Conservation (phyloP, 2,888 invertebrate genomes). For the Metopia argyrocephala region DNA sequence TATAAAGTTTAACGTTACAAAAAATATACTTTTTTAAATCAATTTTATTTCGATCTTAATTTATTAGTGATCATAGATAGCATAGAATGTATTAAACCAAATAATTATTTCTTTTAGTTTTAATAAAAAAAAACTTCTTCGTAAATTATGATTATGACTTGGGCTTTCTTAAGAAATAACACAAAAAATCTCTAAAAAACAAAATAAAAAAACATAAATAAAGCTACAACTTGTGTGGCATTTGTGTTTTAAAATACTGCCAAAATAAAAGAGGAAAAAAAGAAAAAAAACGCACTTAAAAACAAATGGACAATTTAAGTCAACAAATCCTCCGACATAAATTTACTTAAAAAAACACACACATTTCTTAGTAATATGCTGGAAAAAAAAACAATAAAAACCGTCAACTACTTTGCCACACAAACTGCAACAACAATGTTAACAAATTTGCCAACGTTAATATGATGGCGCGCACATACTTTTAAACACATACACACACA, state of each 20-base stretch:
- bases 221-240: constrained; percentile 60
- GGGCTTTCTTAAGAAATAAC: constrained; percentile 57
- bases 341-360: constrained; percentile 28
- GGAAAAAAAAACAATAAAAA: constrained; percentile 29
- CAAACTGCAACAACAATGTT: constrained; percentile 63
- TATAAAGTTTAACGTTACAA: background rate
- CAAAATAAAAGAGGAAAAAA: constrained; percentile 26
- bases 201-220: constrained; percentile 45
- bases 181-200: constrained; percentile 13
- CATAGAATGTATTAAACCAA: no score
- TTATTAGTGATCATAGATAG: background rate
- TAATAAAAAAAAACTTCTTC: constrained; percentile 45
- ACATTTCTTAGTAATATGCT: constrained; percentile 47
- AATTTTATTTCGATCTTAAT: background rate
- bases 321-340: constrained; percentile 61
- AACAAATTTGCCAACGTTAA: constrained; percentile 64
- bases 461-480: constrained; percentile 52
- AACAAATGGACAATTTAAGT: constrained; percentile 63
- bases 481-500: constrained; percentile 6
- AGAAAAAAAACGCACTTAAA: constrained; percentile 41
- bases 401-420: constrained; percentile 59
- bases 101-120: no score
- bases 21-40: background rate
- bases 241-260: constrained; percentile 48
- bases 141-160: constrained; percentile 59